Conservation (phyloP, 2,888 invertebrate genomes). For the Onthophagus sagittarius region DNA sequence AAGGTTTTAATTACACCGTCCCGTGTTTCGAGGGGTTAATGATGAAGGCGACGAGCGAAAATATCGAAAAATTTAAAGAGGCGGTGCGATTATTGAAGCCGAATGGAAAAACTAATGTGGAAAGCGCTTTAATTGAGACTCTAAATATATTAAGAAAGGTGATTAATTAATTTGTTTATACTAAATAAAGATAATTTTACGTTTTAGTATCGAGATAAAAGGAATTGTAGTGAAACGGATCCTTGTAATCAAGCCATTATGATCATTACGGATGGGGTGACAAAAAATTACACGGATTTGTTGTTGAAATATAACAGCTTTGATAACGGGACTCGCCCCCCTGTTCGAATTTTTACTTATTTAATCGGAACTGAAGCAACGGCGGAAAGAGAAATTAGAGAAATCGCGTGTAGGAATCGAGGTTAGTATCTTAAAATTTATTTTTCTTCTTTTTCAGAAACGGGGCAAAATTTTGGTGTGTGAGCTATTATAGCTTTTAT, state of each 20-base stretch:
- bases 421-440: constrained; percentile 62
- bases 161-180: constrained; percentile 35
- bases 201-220: constrained; percentile 41
- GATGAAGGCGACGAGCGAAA: constrained; percentile 86
- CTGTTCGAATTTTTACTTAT: constrained; percentile 93
- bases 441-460: no score
- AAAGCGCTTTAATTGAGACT: constrained; percentile 75
- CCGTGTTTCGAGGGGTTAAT: constrained; percentile 79
- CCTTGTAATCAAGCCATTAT: constrained; percentile 93
- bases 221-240: constrained; percentile 53
- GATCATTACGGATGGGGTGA: constrained; percentile 93
- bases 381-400: constrained; percentile 82
- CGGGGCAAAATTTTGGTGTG: no score
- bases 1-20: constrained; percentile 67
- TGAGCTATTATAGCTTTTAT: no score
- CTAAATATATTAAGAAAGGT: constrained; percentile 77
- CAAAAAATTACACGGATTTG: constrained; percentile 80
- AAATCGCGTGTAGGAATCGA: constrained; percentile 94
- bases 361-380: constrained; percentile 91
- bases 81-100: constrained; percentile 65
- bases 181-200: background rate
- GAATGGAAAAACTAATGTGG: constrained; percentile 79
- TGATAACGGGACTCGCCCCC: constrained; percentile 65
- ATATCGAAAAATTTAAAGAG: constrained; percentile 69
- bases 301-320: constrained; percentile 77